A percentile compares a stretch with the other conserved stretches of the same genome.
Conservation (phyloP, 37 sponge, comb jelly and placozoan genomes). For the Hormiphora californensis region DNA sequence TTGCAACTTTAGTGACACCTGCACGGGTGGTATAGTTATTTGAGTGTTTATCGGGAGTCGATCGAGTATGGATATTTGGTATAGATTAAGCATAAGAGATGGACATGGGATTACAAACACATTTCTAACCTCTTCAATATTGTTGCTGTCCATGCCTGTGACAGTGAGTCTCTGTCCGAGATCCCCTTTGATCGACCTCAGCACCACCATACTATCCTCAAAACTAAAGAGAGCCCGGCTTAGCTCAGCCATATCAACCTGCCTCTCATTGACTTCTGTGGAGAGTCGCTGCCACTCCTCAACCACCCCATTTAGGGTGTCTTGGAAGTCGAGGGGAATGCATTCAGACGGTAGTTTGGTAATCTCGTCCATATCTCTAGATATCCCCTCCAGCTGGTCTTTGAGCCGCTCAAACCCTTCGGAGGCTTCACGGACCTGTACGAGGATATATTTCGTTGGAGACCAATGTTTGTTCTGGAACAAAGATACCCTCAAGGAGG, state of each 20-base stretch:
- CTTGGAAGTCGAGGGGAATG: neutral
- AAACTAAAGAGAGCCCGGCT: neutral
- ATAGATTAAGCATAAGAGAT: neutral
- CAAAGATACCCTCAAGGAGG: too few species aligned
- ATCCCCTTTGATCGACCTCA: neutral
- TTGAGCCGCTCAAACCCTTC: conserved; percentile 30
- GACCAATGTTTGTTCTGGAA: too few species aligned
- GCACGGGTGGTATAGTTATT: neutral
- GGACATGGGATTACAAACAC: neutral
- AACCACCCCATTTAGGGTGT: neutral
- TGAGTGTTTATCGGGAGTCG: neutral
- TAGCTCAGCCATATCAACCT: conserved; percentile 49
- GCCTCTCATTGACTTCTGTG: conserved; percentile 12
- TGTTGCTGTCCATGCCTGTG: neutral
- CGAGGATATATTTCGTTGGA: too few species aligned
- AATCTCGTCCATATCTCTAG: conserved; percentile 19
- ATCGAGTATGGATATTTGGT: neutral
- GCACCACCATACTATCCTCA: conserved; percentile 16
- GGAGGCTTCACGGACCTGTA: conserved; percentile 14
- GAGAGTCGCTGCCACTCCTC: neutral
- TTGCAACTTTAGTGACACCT: conserved; percentile 43
- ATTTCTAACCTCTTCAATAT: conserved; percentile 28
- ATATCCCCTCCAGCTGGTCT: neutral
- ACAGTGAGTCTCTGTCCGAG: neutral
- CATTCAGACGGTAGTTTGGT: neutral